These are phyloP conservation scores for Doryteuthis pealeii DNA, from an alignment of 1,140 invertebrate species.

Conservation along the genomic window DNA sequence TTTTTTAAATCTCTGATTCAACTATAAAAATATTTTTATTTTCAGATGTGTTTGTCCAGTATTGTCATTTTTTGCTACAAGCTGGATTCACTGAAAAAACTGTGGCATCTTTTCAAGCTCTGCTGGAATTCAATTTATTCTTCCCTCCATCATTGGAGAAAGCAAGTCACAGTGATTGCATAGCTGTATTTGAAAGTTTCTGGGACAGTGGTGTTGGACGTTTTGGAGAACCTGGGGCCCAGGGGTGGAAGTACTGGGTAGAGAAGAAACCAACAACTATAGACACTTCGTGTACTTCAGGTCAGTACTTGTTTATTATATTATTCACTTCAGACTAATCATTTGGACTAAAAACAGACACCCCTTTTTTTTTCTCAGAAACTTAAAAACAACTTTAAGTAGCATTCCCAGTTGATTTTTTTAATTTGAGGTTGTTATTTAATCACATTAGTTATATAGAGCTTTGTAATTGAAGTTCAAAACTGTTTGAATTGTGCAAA, in stretches of 20 bases:
- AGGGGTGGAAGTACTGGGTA: slow-evolving; percentile 58
- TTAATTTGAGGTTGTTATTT: too few relatives aligned
- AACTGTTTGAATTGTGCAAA: too few relatives aligned
- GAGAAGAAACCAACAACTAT: slow-evolving; percentile 15
- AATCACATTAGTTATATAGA: too few relatives aligned
- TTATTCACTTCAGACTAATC: too few relatives aligned
- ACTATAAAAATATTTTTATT: slow-evolving; percentile 18
- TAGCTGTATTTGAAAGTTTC: slow-evolving; percentile 61
- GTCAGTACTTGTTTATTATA: not conserved
- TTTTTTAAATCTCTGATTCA: too few relatives aligned
- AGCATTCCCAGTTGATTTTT: too few relatives aligned
- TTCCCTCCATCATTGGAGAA: slow-evolving; percentile 40
- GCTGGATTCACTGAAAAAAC: slow-evolving; percentile 62
- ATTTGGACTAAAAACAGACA: too few relatives aligned
- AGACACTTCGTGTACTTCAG: slow-evolving; percentile 3
- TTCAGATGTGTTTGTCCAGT: slow-evolving; percentile 57
- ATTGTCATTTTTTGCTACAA: slow-evolving; percentile 57
- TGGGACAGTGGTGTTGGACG: slow-evolving; percentile 63
- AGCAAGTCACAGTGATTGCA: slow-evolving; percentile 35
- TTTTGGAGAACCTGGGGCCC: slow-evolving; percentile 59
- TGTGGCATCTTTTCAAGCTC: slow-evolving; percentile 60
- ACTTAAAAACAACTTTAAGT: too few relatives aligned
- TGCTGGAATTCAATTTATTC: slow-evolving; percentile 63
- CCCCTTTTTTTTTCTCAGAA: too few relatives aligned
- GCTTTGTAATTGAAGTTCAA: too few relatives aligned